phyloP scores from a whole-genome alignment of 2,113 vertebrate genomes.

The Sisor rabdophorus region DNA sequence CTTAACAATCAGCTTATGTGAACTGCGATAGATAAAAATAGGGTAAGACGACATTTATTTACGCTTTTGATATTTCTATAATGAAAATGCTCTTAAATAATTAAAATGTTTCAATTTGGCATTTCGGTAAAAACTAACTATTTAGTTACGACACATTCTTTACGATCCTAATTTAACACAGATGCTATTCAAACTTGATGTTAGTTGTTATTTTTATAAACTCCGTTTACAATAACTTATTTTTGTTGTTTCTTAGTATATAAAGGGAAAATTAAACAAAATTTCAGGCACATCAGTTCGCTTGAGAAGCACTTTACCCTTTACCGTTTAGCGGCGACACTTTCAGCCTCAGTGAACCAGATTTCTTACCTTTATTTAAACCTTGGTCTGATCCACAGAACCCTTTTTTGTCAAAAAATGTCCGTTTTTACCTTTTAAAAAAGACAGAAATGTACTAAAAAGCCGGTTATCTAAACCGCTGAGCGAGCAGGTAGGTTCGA shows the following conservation, averaged over 20 bases:
- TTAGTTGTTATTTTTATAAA: not conserved
- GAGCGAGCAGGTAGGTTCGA: slow-evolving; percentile 7
- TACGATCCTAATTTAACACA: not conserved
- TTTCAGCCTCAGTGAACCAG: not conserved
- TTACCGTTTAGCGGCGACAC: not conserved
- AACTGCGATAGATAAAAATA: no score
- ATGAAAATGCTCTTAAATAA: no score
- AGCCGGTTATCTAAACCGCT: not conserved
- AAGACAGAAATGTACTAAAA: not conserved
- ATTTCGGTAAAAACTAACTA: not conserved
- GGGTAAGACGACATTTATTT: accelerated
- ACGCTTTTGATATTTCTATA: no score
- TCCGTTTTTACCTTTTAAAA: not conserved
- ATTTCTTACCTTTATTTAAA: not conserved
- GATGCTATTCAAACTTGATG: not conserved
- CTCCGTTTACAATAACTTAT: no score
- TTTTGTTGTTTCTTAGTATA: not conserved
- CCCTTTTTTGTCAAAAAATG: no score
- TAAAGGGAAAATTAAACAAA: not conserved
- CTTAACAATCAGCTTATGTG: accelerated
- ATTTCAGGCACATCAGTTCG: not conserved
- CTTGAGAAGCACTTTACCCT: slow-evolving; percentile 10
- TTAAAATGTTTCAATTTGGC: not conserved
- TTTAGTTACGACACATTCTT: not conserved
- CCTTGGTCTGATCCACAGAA: no score